These are phyloP conservation scores for Embidobia sp. DNA, from an alignment of 2,888 invertebrate genomes.

Conservation along the genomic window DNA sequence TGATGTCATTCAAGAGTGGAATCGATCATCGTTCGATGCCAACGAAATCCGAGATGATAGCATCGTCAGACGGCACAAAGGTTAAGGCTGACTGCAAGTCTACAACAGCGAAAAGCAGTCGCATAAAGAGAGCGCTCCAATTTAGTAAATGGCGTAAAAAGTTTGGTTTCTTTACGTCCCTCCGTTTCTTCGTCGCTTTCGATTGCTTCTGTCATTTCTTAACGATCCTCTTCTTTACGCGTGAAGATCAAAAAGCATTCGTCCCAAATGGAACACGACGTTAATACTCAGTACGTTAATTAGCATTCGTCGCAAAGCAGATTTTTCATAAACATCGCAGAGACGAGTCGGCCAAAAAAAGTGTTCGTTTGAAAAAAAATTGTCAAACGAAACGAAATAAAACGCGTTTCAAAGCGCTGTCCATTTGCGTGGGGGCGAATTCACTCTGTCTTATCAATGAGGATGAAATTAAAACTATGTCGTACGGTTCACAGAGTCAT, in stretches of 20 bases:
- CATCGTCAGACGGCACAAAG: conserved; percentile 21
- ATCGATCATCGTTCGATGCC: conserved; percentile 33
- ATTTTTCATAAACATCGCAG: conserved; percentile 9
- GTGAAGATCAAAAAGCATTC: too few relatives aligned
- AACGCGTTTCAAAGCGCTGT: background rate
- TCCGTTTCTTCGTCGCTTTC: too few relatives aligned
- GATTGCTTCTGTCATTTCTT: too few relatives aligned
- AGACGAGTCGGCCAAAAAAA: background rate
- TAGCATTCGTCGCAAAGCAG: background rate
- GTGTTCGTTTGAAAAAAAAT: background rate
- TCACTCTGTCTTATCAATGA: background rate
- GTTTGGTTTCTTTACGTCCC: conserved; percentile 45
- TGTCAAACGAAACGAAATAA: background rate
- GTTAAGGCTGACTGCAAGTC: conserved; percentile 36
- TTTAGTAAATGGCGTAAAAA: conserved; percentile 54
- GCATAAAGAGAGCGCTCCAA: conserved; percentile 30
- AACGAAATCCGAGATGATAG: conserved; percentile 39
- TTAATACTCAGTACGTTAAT: conserved; percentile 10
- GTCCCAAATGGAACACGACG: background rate
- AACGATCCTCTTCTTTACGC: too few relatives aligned
- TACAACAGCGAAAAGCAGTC: conserved; percentile 12
- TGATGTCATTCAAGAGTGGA: conserved; percentile 23
- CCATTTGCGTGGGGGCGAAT: background rate
- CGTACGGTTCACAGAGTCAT: too few relatives aligned
- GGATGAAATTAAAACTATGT: too few relatives aligned